Evolutionary conservation across 2,888 invertebrate genomes (phyloP), one percentile per base, ranked within the genome.

Genomic region (Marasmarcha lunaedactyla): DNA sequence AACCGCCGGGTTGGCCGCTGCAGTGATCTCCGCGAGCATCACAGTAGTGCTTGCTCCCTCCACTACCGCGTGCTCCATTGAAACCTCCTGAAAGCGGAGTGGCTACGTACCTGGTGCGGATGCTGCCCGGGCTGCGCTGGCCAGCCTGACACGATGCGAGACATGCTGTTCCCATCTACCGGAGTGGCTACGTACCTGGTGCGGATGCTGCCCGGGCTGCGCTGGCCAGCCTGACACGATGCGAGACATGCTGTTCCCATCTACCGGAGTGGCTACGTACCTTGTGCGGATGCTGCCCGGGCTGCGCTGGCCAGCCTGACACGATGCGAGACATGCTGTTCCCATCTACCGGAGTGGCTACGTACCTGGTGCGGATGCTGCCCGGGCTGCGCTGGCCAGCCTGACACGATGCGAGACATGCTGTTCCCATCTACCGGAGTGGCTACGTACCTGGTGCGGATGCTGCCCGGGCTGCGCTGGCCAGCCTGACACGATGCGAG

Each of bases 191-290:
- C n/a, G n/a, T n/a, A 59, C 62, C 49, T 76, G 76, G 50, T 77
- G 67, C 2, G 79, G 78, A 42, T 60, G 63, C 58, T 74, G 67
- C 0, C 78, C 77, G 0, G 64, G 68, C 14, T 38, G 13, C 7
- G 78, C 77, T 38, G 59, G 58, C 77, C 78, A 77, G 1, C 78
- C 77, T 0, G 76, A 76, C 30, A 77, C 60, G 37, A 78, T 77
- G 27, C 78, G 72, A 20, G 50, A 44, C 2, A 41, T 48, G 10
- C n/a, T n/a, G n/a, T n/a, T n/a, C n/a, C 11, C 30, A 14, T 11
- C 1, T 7, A 20, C 27, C 39, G n/a, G n/a, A n/a, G n/a, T n/a
- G n/a, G n/a, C n/a, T n/a, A n/a, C n/a, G n/a, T n/a, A 59, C 62
- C 49, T 76, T 76, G 50, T 77, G 67, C 2, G 79, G 78, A 42